A percentile compares a stretch with the other conserved stretches of the same genome.
Evolutionary conservation across 2,888 invertebrate species (phyloP).

Genomic region (Girardia tigrina): DNA sequence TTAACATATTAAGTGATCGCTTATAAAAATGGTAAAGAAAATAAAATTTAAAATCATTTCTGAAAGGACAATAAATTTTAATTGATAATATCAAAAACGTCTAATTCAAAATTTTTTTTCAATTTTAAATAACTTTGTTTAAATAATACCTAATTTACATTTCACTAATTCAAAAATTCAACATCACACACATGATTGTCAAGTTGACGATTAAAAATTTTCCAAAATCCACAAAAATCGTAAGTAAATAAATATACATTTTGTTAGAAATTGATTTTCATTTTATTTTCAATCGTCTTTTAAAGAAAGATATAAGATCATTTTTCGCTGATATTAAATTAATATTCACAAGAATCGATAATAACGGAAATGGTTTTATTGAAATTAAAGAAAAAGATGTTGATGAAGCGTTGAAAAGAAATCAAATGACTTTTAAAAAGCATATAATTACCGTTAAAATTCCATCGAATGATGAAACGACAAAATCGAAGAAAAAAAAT

Average conservation of each 20-base stretch:
- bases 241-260: neutral
- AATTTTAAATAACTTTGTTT: neutral
- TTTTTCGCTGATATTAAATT: neutral
- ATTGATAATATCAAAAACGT: no score
- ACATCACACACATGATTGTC: neutral
- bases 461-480: neutral
- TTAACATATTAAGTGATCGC: no score
- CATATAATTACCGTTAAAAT: neutral
- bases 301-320: neutral
- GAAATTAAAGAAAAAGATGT: neutral
- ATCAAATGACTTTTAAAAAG: neutral
- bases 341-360: neutral
- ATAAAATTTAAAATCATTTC: no score
- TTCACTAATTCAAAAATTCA: neutral
- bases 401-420: neutral
- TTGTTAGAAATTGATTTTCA: no score
- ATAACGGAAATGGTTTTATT: neutral
- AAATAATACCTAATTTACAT: neutral
- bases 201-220: neutral
- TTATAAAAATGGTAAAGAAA: no score
- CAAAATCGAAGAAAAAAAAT: neutral
- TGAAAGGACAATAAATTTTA: no score
- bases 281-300: neutral
- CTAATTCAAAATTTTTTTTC: no score
- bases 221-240: neutral